Conservation (phyloP, 2,888 invertebrate genomes). For the Thumatha senex region DNA sequence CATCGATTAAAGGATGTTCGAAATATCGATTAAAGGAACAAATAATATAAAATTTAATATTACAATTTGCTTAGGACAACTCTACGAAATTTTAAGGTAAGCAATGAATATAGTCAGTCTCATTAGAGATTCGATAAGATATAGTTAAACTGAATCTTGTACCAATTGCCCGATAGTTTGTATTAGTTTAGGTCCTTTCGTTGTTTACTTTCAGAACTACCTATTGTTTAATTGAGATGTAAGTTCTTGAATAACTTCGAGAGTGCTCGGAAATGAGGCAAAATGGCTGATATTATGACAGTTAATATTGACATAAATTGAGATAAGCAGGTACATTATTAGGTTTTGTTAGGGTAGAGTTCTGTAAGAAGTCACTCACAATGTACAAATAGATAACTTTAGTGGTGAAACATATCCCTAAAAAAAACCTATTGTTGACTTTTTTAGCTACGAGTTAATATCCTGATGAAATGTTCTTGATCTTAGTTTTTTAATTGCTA, state of each 20-base stretch:
- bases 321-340: too few relatives aligned
- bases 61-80: constrained; percentile 27
- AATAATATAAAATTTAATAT: constrained; percentile 11
- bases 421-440: too few relatives aligned
- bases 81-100: constrained; percentile 29
- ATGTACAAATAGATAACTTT: too few relatives aligned
- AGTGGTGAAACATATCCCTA: too few relatives aligned
- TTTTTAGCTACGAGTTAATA: too few relatives aligned
- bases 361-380: too few relatives aligned
- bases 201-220: constrained; percentile 22
- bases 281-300: not conserved
- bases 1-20: too few relatives aligned
- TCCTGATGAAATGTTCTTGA: too few relatives aligned
- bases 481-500: too few relatives aligned
- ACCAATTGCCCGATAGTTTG: constrained; percentile 26
- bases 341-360: too few relatives aligned
- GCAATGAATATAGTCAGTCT: constrained; percentile 19
- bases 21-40: too few relatives aligned
- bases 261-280: not conserved
- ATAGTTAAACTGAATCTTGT: constrained; percentile 33
- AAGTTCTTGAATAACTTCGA: constrained; percentile 5
- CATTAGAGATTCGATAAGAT: constrained; percentile 37
- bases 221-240: constrained; percentile 29
- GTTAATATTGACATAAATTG: not conserved
- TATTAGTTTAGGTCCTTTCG: constrained; percentile 31